Conservation (phyloP, 2,113 vertebrate species). For the Sinocyclocheilus rhinocerous region DNA sequence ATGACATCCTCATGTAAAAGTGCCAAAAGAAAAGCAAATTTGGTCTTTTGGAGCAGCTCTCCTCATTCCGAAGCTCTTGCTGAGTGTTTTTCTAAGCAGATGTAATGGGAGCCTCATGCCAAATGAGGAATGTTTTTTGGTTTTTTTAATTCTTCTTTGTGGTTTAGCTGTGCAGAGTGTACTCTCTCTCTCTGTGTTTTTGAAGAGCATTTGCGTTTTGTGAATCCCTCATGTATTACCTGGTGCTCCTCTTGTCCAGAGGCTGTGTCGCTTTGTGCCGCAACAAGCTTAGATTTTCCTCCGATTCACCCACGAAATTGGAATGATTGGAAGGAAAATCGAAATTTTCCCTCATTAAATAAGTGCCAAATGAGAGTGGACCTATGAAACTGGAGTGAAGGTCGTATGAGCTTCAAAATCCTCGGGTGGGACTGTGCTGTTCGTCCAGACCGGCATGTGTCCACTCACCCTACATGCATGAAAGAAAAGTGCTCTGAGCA, state of each 20-base stretch:
- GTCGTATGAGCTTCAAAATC: slow-evolving; percentile 31
- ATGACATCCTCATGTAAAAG: slow-evolving; percentile 80
- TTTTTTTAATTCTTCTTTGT: slow-evolving; percentile 17
- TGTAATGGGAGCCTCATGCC: slow-evolving; percentile 44
- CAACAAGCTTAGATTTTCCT: slow-evolving; percentile 63
- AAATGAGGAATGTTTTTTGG: slow-evolving; percentile 65
- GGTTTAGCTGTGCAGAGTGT: slow-evolving; percentile 47
- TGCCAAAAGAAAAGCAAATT: slow-evolving; percentile 72
- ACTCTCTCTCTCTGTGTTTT: slow-evolving; percentile 60
- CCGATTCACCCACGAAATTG: slow-evolving; percentile 54
- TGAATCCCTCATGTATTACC: slow-evolving; percentile 71
- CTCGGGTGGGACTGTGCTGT: slow-evolving; percentile 11
- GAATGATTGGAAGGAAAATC: slow-evolving; percentile 31
- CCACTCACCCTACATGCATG: slow-evolving; percentile 31
- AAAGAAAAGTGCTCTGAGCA: slow-evolving; percentile 43
- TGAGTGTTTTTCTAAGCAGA: slow-evolving; percentile 71
- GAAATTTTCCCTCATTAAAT: background rate
- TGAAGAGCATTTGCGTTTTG: slow-evolving; percentile 62
- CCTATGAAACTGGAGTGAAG: background rate
- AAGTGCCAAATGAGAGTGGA: slow-evolving; percentile 21
- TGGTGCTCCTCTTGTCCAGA: slow-evolving; percentile 67
- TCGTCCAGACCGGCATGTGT: background rate
- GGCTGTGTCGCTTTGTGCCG: slow-evolving; percentile 70
- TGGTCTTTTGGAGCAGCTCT: slow-evolving; percentile 57
- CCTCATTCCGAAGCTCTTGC: slow-evolving; percentile 59